Base-by-base conservation (phyloP, 2,888 invertebrate genomes). In the Dasypogon diadema region DNA sequence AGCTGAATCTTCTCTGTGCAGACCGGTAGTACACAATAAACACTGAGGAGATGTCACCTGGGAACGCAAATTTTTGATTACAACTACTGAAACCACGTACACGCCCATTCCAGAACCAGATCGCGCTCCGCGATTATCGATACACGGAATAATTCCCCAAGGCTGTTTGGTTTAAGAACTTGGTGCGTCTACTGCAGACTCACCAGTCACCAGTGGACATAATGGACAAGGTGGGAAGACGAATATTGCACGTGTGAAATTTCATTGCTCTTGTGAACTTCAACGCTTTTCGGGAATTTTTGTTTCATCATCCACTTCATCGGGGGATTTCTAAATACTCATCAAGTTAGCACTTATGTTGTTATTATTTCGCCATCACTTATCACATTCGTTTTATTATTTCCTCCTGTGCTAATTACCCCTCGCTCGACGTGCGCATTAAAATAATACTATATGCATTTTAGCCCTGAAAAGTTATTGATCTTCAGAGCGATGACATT, bases 41-140 rank as follows among this genome's bases (percentile, higher is more conserved):
- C 63, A 63, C 42, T 63, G 34, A 34, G 34, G 34, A 30, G 63
- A 63, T 63, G 63, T 63, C 63, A 63, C 63, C 63, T 63, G 63
- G 63, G 42, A 37, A 42, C 63, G 42, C 16, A 63, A 42, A 10
- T n/a, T n/a, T n/a, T n/a, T 42, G 4, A 30, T 30, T 42, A 42
- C 42, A 60, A 14, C 24, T 42, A 63, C 22, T 24, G 65, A 48
- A 46, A 42, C 42, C 63, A 63, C 46, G 18, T 34, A 34, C 48
- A 65, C 65, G 48, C 65, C 65, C 48, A 65, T 42, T 10, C 46
- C 16, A 37, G 34, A 60, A 60, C 60, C 60, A 18, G 60, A 60
- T 14, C n/a, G 2, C 6, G 16, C 10, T 42, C 12, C n/a, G 8
- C 42, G n/a, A 42, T 12, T 42, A 30, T 46, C 46, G 51, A 16